Conservation (phyloP, 2,888 invertebrate genomes). For the Exephanes ischioxanthus region DNA sequence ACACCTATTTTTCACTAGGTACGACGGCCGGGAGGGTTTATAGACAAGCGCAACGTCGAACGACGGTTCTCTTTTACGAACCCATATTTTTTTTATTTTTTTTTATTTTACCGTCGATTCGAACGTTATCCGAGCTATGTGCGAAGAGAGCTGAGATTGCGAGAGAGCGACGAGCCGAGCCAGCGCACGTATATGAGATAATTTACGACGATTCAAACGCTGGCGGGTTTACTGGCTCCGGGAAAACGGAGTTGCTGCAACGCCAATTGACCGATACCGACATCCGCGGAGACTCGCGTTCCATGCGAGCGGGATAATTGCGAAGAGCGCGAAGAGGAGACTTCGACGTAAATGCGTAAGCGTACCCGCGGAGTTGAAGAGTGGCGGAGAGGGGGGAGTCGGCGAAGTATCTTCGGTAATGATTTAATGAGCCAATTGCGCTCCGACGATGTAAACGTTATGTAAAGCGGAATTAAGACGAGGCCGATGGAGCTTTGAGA, state of each 20-base stretch:
- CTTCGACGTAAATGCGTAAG: background rate
- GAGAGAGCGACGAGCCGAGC: conserved; percentile 29
- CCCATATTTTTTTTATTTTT: conserved; percentile 24
- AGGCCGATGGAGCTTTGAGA: background rate
- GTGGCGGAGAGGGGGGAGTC: background rate
- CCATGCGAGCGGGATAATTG: conserved; percentile 18
- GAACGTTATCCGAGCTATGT: conserved; percentile 5
- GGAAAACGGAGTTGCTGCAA: conserved; percentile 39
- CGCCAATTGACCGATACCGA: conserved; percentile 30
- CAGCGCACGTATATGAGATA: conserved; percentile 30
- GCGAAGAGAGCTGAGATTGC: conserved; percentile 38
- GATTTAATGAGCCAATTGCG: background rate
- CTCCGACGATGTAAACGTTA: background rate
- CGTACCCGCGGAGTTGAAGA: background rate
- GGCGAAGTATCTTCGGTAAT: background rate
- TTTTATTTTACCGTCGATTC: conserved; percentile 14
- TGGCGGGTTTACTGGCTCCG: conserved; percentile 3
- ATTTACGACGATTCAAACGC: conserved; percentile 34
- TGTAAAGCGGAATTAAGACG: background rate
- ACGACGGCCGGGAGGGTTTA: conserved; percentile 7
- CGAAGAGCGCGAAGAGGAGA: background rate
- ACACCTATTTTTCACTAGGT: conserved; percentile 49
- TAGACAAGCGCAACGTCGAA: conserved; percentile 39
- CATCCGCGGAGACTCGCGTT: background rate
- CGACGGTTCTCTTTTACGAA: conserved; percentile 44